phyloP scores from a whole-genome alignment of 1,140 invertebrate genomes.

The Bombus superbus region DNA sequence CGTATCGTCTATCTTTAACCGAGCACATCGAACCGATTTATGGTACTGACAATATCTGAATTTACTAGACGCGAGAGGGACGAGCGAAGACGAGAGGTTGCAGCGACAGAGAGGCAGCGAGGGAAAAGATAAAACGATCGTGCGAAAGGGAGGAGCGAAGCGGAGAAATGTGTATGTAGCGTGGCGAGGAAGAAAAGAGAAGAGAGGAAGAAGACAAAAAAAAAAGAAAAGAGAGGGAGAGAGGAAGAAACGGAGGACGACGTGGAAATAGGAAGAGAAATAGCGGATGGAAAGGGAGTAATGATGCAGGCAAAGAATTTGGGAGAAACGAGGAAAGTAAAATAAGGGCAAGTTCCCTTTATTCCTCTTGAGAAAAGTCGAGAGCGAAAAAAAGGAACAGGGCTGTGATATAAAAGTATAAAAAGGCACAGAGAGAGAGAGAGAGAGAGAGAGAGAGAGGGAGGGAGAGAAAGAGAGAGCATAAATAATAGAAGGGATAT shows the following conservation, averaged over 20 bases:
- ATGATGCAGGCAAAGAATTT: not conserved
- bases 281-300: not conserved
- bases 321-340: not conserved
- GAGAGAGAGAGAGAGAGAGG: not conserved
- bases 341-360: not conserved
- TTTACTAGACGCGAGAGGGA: not conserved
- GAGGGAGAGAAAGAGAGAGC: not conserved
- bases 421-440: not conserved
- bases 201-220: too few relatives aligned
- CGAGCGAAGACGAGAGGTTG: too few relatives aligned
- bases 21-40: slow-evolving; percentile 69
- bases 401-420: too few relatives aligned
- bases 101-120: not conserved
- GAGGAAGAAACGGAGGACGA: not conserved
- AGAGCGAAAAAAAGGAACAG: too few relatives aligned
- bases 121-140: not conserved
- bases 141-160: not conserved
- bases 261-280: not conserved
- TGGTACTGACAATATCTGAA: slow-evolving; percentile 44
- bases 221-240: too few relatives aligned
- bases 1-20: slow-evolving; percentile 71
- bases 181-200: not conserved
- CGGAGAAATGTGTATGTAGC: too few relatives aligned
- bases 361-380: not conserved
- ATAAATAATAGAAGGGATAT: not conserved